Evolutionary conservation across 2,113 vertebrate species (phyloP).

Genomic region (Barnardius zonarius): DNA sequence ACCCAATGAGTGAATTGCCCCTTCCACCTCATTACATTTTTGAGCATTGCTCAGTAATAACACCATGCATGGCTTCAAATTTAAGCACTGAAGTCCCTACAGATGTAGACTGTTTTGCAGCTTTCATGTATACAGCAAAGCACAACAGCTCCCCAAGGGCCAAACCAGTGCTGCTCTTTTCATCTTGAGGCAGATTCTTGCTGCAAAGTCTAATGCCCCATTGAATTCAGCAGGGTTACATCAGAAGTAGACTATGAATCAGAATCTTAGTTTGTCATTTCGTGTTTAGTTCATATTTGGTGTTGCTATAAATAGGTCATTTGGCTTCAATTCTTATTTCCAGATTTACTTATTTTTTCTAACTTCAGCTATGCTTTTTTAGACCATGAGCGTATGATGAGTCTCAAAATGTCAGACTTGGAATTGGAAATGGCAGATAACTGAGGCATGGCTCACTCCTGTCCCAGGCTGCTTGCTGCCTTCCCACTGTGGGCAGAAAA

Average conservation of each 20-base stretch:
- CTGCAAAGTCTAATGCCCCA: neutral
- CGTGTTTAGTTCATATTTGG: neutral
- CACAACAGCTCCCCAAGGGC: neutral
- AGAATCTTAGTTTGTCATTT: neutral
- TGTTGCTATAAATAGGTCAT: slow-evolving; percentile 23
- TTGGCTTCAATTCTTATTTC: neutral
- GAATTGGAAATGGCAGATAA: neutral
- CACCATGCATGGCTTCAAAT: neutral
- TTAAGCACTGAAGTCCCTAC: neutral
- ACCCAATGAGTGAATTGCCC: neutral
- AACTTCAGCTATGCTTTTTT: neutral
- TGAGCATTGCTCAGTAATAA: neutral
- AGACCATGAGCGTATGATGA: neutral
- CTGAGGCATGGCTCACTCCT: neutral
- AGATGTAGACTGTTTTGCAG: neutral
- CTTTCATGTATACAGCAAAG: neutral
- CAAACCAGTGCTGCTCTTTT: neutral
- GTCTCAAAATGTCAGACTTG: neutral
- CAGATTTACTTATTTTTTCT: neutral
- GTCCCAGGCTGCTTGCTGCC: neutral
- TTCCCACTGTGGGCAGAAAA: neutral
- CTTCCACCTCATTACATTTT: rapidly evolving
- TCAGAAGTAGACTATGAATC: slow-evolving; percentile 20
- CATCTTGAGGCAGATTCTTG: neutral
- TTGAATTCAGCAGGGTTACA: neutral